Base-by-base conservation (phyloP, 2,888 invertebrate species). In the Parnassius mnemosyne region DNA sequence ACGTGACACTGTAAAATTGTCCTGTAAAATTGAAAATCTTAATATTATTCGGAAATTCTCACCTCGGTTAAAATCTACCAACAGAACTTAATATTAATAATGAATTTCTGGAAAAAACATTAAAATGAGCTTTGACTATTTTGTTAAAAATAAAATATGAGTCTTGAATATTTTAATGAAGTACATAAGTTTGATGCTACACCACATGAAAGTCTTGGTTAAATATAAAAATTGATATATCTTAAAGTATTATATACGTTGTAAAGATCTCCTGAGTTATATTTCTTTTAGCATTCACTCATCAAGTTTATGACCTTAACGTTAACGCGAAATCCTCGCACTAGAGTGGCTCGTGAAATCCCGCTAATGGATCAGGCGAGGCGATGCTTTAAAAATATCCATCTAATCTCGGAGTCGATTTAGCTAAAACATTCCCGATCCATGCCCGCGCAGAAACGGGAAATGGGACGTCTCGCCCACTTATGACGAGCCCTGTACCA, bases 321-420 rank as follows among this genome's bases (percentile, higher is more conserved):
- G 77, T 80, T 79, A 79, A 78, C 75, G 79, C 74, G 74, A 75
- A 77, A 79, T 78, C 76, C 77, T 78, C 76, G 74, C 75, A 77
- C 72, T 76, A 65, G 70, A 77, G 75, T 69, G 77, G 77, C 80
- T 84, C 82, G 78, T 81, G 80, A 84, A 83, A 85, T 81, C 77
- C 78, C 76, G 80, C 84, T 87, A 87, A 87, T 87, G 87, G 87
- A 85, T 80, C 77, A 83, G 78, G 80, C 84, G 83, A 80, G 80
- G 81, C 77, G 77, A 77, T 80, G 83, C 78, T 82, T 85, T 85
- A 84, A 87, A 85, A 85, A 86, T 85, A 86, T 84, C 83, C 83
- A 78, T 82, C 80, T 84, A 83, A 86, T 84, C 82, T 78, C 73
- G 71, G 78, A 82, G 82, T 81, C 84, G 82, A 84, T 84, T 82